Evolutionary conservation across 1,140 invertebrate genomes (phyloP), one percentile per base, ranked within the genome.

Genomic region (Aphaenogaster floridana): DNA sequence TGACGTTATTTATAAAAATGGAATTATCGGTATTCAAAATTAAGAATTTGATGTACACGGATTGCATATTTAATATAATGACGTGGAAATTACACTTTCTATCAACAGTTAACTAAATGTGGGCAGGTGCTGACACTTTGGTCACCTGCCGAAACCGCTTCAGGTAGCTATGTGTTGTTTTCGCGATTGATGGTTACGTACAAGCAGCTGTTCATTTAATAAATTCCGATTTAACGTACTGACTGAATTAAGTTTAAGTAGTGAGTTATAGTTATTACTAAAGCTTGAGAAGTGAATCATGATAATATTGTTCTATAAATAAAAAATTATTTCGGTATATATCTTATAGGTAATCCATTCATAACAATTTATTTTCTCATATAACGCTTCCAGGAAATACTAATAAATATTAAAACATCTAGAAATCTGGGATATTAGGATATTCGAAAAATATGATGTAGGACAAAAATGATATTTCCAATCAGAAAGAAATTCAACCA

Each of bases 121-220:
- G 52, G 88, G 88, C 94, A 94, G 94, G 93, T 94, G 94, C 88
- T 86, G 81, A 91, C 91, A 90, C 88, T 89, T 91, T 87, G 91
- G 90, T 90, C 94, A 94, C 92, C 94, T 94, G 94, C 90, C 89
- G 83, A 91, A 91, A 92, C 72, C 88, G 72, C 92, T 89, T 50
- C 59, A 52, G 86, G 93, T 88, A 72, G 72, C 11, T 21, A 39
- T 69, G 54, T 36, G 28, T 81, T 28, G 77, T 86, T 88, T 88
- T 59, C 87, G 87, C 64, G 6, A 52, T n/a, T 71, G 36, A 52
- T 17, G 68, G 57, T 74, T 78, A 36, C 42, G 66, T 86, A 76
- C 83, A 50, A 59, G 90, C 93, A 93, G 92, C 91, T 94, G 93
- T 89, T 92, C 76, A 59, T 45, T 79, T 79, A 74, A 69, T 45